Conservation (phyloP, 2,113 vertebrate genomes). For the Amphilophus citrinellus region DNA sequence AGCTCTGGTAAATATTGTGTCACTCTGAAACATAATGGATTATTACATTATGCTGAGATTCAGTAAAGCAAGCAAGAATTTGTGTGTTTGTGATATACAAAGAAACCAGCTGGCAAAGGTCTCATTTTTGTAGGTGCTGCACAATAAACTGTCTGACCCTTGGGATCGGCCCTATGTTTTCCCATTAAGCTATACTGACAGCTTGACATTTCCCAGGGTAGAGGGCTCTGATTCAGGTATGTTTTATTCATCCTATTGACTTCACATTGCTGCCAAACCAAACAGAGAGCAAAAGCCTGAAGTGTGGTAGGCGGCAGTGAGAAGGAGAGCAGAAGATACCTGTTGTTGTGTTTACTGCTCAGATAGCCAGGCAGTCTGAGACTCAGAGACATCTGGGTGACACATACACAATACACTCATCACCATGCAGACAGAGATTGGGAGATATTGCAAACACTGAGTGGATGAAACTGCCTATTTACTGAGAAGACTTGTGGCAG, state of each 20-base stretch:
- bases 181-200: slow-evolving; percentile 77
- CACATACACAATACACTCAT: slow-evolving; percentile 67
- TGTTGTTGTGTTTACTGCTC: slow-evolving; percentile 64
- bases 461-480: slow-evolving; percentile 52
- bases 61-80: background rate
- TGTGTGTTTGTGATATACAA: slow-evolving; percentile 31
- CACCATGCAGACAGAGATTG: slow-evolving; percentile 47
- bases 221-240: slow-evolving; percentile 73
- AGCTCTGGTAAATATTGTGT: background rate
- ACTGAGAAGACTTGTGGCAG: slow-evolving; percentile 21
- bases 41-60: background rate
- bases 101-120: slow-evolving; percentile 24
- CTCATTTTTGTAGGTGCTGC: slow-evolving; percentile 35
- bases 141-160: slow-evolving; percentile 61
- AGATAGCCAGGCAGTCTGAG: slow-evolving; percentile 46
- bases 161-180: slow-evolving; percentile 67
- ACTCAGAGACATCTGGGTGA: slow-evolving; percentile 61
- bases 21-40: slow-evolving; percentile 15
- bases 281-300: slow-evolving; percentile 57
- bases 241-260: slow-evolving; percentile 83
- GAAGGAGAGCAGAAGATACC: slow-evolving; percentile 57
- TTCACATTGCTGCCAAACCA: slow-evolving; percentile 62
- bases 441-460: slow-evolving; percentile 41
- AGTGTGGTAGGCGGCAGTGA: slow-evolving; percentile 53
- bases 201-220: slow-evolving; percentile 79